A percentile compares a stretch with the other conserved stretches of the same genome.
Conservation (phyloP, 2,113 vertebrate species). For the Dicaeum eximium region DNA sequence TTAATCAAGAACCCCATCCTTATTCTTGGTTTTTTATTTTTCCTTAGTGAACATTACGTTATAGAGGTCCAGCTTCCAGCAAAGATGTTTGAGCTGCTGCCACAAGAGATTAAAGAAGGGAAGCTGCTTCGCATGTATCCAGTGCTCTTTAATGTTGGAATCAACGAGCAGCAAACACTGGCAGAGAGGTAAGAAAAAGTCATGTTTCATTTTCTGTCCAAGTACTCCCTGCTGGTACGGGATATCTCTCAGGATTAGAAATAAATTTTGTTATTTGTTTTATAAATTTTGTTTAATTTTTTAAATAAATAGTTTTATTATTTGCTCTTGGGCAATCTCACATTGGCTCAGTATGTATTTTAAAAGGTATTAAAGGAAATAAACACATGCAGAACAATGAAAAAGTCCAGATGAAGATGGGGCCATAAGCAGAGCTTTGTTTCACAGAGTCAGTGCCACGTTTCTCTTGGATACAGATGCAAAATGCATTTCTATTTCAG, state of each 20-base stretch:
- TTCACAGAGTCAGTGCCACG: background rate
- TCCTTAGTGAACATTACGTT: constrained; percentile 84
- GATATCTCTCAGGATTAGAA: background rate
- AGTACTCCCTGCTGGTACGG: background rate
- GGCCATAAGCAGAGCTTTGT: background rate
- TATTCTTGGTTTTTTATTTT: background rate
- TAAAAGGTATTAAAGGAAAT: background rate
- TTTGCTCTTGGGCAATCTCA: background rate
- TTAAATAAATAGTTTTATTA: no score
- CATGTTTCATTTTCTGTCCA: background rate
- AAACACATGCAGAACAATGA: background rate
- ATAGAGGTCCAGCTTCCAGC: constrained; percentile 91
- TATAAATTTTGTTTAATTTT: no score
- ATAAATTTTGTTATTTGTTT: no score
- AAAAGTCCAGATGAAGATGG: background rate
- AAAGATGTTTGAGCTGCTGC: constrained; percentile 85
- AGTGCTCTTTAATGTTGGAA: constrained; percentile 94
- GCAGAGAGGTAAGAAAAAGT: constrained; percentile 86
- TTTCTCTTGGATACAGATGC: background rate
- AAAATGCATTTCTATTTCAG: background rate
- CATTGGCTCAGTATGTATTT: background rate
- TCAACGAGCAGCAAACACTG: constrained; percentile 97
- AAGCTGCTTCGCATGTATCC: constrained; percentile 85
- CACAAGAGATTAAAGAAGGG: constrained; percentile 89
- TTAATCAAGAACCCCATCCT: background rate